These are phyloP conservation scores for Oreochromis grahami DNA, from an alignment of 2,797 vertebrate genomes.

Conservation along the genomic window DNA sequence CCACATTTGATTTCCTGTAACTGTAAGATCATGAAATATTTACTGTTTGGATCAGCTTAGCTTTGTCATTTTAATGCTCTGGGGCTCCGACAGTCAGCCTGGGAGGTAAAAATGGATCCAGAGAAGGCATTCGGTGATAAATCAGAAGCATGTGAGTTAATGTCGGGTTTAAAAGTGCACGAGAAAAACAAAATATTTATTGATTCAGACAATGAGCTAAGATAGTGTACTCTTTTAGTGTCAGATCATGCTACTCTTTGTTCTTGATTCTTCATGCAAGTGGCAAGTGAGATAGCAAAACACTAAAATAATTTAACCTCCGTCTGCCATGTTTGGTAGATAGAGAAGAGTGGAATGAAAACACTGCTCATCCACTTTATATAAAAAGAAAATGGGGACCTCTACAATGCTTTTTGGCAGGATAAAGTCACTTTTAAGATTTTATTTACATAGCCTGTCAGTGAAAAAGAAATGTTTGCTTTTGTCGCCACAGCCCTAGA, in stretches of 20 bases:
- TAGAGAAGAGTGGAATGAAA: constrained; percentile 58
- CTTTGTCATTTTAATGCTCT: constrained; percentile 52
- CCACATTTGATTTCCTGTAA: constrained; percentile 70
- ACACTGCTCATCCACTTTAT: constrained; percentile 64
- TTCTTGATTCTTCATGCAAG: constrained; percentile 64
- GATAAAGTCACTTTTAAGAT: constrained; percentile 68
- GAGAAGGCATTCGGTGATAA: constrained; percentile 55
- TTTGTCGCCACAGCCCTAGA: constrained; percentile 62
- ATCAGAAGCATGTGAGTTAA: constrained; percentile 57
- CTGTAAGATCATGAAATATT: constrained; percentile 73
- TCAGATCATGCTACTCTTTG: constrained; percentile 61
- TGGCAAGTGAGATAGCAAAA: constrained; percentile 62
- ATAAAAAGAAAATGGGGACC: constrained; percentile 63
- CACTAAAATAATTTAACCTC: constrained; percentile 75
- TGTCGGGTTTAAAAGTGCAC: constrained; percentile 56
- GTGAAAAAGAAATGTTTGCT: constrained; percentile 65
- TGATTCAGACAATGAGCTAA: constrained; percentile 58
- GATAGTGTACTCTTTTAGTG: constrained; percentile 52
- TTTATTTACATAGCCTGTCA: constrained; percentile 75
- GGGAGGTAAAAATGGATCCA: constrained; percentile 57
- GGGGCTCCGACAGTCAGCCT: constrained; percentile 45
- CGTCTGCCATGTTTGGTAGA: constrained; percentile 66
- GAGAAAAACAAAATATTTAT: constrained; percentile 58
- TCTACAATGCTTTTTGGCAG: constrained; percentile 67
- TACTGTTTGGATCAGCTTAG: constrained; percentile 49